Evolutionary conservation across 1,140 invertebrate species (phyloP).

Genomic region (Diachasma alloeum): DNA sequence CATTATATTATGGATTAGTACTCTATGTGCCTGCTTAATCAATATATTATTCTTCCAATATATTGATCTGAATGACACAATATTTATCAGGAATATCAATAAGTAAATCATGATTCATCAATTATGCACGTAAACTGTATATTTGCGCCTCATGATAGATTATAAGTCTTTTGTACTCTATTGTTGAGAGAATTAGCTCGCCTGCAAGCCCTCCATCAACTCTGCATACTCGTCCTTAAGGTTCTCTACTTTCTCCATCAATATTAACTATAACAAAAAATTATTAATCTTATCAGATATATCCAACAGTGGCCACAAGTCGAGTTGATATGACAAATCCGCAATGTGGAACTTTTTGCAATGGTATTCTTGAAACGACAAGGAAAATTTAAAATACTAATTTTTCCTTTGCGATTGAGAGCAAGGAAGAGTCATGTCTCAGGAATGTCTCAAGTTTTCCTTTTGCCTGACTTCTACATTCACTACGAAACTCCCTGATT

Average conservation of each 20-base stretch:
- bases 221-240: constrained; percentile 81
- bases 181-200: constrained; percentile 34
- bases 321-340: too few relatives aligned
- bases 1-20: constrained; percentile 25
- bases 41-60: constrained; percentile 48
- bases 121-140: not conserved
- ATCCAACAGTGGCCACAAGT: too few relatives aligned
- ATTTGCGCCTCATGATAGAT: not conserved
- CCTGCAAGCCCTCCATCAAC: constrained; percentile 68
- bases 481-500: too few relatives aligned
- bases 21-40: constrained; percentile 61
- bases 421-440: too few relatives aligned
- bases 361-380: too few relatives aligned
- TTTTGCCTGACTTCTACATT: too few relatives aligned
- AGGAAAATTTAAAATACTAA: too few relatives aligned
- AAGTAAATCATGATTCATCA: constrained; percentile 9
- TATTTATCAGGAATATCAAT: constrained; percentile 21
- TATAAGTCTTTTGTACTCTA: not conserved
- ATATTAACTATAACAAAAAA: constrained; percentile 73
- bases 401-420: too few relatives aligned
- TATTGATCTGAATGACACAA: constrained; percentile 58
- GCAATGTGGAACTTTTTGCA: too few relatives aligned
- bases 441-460: too few relatives aligned
- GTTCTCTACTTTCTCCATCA: constrained; percentile 82
- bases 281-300: constrained; percentile 5